These are phyloP conservation scores for Syncerus caffer DNA, from an alignment of 2,797 vertebrate species.

Conservation along the genomic window DNA sequence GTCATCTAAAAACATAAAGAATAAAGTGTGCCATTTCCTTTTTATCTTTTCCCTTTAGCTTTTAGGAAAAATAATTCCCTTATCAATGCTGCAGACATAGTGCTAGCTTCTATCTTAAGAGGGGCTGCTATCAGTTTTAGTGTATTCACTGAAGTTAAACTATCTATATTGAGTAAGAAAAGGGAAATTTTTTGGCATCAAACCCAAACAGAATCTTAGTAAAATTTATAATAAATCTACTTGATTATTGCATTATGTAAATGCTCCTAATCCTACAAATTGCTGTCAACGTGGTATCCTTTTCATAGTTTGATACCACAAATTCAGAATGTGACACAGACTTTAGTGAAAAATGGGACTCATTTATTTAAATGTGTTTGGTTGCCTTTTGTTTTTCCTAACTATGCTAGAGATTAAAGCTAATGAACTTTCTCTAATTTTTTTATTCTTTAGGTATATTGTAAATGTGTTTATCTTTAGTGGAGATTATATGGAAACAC, in stretches of 20 bases:
- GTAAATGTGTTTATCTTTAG: constrained; percentile 13
- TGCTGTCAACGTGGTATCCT: neutral
- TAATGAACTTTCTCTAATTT: constrained; percentile 4
- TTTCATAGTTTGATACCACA: constrained; percentile 12
- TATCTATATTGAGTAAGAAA: constrained; percentile 68
- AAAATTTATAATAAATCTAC: constrained; percentile 53
- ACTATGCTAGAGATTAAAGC: neutral
- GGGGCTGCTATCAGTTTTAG: constrained; percentile 72
- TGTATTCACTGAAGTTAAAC: constrained; percentile 71
- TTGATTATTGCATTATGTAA: constrained; percentile 47
- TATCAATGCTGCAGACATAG: constrained; percentile 74
- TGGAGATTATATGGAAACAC: neutral
- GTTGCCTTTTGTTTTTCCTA: neutral
- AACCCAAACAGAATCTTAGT: constrained; percentile 67
- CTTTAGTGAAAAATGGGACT: neutral
- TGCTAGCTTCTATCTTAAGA: constrained; percentile 69
- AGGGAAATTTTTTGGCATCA: constrained; percentile 54
- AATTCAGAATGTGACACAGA: neutral
- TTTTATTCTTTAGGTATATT: neutral
- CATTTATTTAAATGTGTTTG: neutral
- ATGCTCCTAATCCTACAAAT: constrained; percentile 22
- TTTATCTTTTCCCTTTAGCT: constrained; percentile 80
- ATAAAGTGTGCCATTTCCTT: constrained; percentile 72
- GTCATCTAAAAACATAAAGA: constrained; percentile 65
- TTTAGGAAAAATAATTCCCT: constrained; percentile 76